Conservation (phyloP, 2,888 invertebrate genomes). For the Coelinius sp. region DNA sequence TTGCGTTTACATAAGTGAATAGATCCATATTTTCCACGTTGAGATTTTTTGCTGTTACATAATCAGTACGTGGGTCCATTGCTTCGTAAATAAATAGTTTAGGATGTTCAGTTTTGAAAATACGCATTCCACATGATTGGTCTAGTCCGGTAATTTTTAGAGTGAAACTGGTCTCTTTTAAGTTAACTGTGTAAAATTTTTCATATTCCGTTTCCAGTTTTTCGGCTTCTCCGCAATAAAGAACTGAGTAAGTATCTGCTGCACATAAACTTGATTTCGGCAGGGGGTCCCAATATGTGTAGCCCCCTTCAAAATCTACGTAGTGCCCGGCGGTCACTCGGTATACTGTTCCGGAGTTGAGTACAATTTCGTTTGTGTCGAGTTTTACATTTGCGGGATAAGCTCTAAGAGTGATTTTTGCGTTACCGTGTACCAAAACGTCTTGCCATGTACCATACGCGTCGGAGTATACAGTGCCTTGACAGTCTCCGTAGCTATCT, state of each 20-base stretch:
- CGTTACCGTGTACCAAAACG: background rate
- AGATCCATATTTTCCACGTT: slow-evolving; percentile 35
- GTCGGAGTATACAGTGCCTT: background rate
- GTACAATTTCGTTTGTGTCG: background rate
- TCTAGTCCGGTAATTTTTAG: slow-evolving; percentile 25
- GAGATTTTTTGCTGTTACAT: background rate
- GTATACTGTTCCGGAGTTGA: background rate
- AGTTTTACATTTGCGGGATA: background rate
- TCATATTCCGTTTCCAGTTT: background rate
- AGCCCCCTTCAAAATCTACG: slow-evolving; percentile 5
- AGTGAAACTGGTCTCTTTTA: slow-evolving; percentile 42
- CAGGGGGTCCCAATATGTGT: slow-evolving; percentile 19
- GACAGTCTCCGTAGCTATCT: background rate
- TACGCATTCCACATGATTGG: slow-evolving; percentile 31
- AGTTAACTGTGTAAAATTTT: slow-evolving; percentile 35
- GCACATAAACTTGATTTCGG: slow-evolving; percentile 25
- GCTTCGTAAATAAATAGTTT: slow-evolving; percentile 42
- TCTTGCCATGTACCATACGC: background rate
- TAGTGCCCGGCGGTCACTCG: background rate
- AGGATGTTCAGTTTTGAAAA: slow-evolving; percentile 45
- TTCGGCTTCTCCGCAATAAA: slow-evolving; percentile 34
- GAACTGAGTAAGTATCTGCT: slow-evolving; percentile 30
- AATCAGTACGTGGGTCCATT: background rate
- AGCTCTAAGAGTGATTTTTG: background rate
- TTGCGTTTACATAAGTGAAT: slow-evolving; percentile 51